A percentile compares a stretch with the other conserved stretches of the same genome.
phyloP scores from a whole-genome alignment of 2,888 invertebrate genomes.

The Trissolcus japonicus region DNA sequence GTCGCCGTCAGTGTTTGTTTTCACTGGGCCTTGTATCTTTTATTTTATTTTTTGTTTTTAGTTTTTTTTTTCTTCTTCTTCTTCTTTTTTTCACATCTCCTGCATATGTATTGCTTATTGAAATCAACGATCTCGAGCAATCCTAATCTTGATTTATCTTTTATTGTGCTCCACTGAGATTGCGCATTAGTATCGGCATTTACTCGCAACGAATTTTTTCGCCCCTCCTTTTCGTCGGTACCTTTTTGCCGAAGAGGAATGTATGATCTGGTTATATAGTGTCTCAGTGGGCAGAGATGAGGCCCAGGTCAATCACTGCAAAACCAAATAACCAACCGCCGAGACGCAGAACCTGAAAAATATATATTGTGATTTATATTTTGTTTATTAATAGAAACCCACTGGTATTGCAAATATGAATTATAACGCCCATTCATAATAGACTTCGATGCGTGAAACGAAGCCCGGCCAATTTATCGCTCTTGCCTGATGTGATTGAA shows the following conservation, averaged over 20 bases:
- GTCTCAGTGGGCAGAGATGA: background rate
- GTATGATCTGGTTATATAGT: background rate
- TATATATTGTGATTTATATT: conserved; percentile 7
- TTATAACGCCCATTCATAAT: conserved; percentile 28
- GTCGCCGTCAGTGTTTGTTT: conserved; percentile 49
- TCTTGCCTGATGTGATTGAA: conserved; percentile 16
- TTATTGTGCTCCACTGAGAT: conserved; percentile 45
- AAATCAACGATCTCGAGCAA: conserved; percentile 50
- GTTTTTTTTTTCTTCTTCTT: conserved; percentile 9
- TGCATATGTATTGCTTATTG: conserved; percentile 56
- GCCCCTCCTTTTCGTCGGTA: background rate
- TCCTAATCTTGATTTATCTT: conserved; percentile 54
- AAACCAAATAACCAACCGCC: no score
- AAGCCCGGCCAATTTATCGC: conserved; percentile 13
- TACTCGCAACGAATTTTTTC: conserved; percentile 3
- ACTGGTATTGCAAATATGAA: conserved; percentile 10
- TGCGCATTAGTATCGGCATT: conserved; percentile 38
- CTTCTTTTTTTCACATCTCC: conserved; percentile 23
- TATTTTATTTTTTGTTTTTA: no score
- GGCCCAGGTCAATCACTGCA: background rate
- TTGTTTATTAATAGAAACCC: conserved; percentile 17
- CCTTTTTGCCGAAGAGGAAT: background rate
- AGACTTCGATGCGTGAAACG: conserved; percentile 21
- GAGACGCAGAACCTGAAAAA: conserved; percentile 2
- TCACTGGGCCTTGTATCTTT: conserved; percentile 3